Evolutionary conservation across 2,797 vertebrate genomes (phyloP).

Genomic region (Falco naumanni): DNA sequence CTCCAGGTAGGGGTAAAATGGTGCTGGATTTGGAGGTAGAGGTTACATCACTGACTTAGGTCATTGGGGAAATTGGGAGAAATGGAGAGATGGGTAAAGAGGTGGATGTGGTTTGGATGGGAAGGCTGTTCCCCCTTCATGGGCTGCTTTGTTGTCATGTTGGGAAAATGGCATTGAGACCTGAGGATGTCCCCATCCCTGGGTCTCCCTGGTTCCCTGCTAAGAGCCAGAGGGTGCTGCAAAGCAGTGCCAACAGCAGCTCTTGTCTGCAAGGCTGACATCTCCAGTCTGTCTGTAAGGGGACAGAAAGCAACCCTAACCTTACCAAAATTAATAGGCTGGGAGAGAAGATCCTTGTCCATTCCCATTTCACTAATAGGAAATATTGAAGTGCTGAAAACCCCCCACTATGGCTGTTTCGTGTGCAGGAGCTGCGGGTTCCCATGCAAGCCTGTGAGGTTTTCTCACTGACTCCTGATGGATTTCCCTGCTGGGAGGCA

Average conservation of each 20-base stretch:
- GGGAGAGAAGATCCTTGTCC: background rate
- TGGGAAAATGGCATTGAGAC: background rate
- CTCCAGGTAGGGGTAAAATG: background rate
- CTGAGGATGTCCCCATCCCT: background rate
- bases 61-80: background rate
- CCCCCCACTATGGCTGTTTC: fast-evolving
- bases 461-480: background rate
- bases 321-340: background rate
- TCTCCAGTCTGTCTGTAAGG: background rate
- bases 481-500: background rate
- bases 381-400: background rate
- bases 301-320: background rate
- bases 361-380: background rate
- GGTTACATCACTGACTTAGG: background rate
- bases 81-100: background rate
- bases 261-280: background rate
- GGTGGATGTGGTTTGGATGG: background rate
- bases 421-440: background rate
- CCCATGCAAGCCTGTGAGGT: background rate
- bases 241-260: background rate
- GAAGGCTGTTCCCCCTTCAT: background rate
- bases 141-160: background rate
- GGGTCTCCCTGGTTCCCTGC: background rate
- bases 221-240: background rate
- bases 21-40: background rate